Percentiles rank a stretch among this genome's conserved stretches.
Conservation (phyloP, 2,888 invertebrate genomes). For the Netelia inedita region DNA sequence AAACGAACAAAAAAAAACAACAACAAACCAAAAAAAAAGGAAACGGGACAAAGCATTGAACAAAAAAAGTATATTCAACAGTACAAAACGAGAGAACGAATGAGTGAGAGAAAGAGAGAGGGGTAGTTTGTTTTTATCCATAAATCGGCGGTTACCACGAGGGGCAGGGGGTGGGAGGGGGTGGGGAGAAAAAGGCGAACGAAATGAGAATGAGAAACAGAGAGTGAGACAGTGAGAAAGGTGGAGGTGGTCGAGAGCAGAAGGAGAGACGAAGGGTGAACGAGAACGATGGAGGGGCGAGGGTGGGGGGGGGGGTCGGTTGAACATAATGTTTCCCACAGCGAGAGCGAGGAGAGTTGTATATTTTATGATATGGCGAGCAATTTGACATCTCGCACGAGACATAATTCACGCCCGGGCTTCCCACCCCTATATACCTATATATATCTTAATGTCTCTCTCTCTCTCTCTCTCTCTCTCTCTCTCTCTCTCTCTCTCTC, state of each 20-base stretch:
- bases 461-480: too few species aligned
- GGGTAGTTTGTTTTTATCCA: constrained; percentile 69
- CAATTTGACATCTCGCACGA: constrained; percentile 85
- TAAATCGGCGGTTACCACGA: constrained; percentile 67
- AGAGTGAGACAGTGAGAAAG: constrained; percentile 25
- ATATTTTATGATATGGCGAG: constrained; percentile 85
- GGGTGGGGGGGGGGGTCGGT: constrained; percentile 64
- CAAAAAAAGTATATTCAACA: not conserved
- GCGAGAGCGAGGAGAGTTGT: constrained; percentile 84
- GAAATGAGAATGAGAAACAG: constrained; percentile 43
- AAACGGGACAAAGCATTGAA: not conserved
- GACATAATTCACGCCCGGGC: constrained; percentile 84
- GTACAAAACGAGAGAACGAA: not conserved
- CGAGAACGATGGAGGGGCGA: constrained; percentile 48
- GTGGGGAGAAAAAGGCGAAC: constrained; percentile 49
- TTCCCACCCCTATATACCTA: constrained; percentile 43
- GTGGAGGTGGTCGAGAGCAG: constrained; percentile 46
- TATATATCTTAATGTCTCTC: constrained; percentile 14
- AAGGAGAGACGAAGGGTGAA: constrained; percentile 42
- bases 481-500: too few species aligned
- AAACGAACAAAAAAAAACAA: not conserved
- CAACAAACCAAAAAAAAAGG: not conserved
- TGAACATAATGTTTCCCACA: constrained; percentile 85
- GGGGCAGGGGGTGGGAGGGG: constrained; percentile 36
- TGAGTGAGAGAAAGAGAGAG: not conserved